phyloP scores from a whole-genome alignment of 2,113 vertebrate genomes.

The Ciconia maguari region DNA sequence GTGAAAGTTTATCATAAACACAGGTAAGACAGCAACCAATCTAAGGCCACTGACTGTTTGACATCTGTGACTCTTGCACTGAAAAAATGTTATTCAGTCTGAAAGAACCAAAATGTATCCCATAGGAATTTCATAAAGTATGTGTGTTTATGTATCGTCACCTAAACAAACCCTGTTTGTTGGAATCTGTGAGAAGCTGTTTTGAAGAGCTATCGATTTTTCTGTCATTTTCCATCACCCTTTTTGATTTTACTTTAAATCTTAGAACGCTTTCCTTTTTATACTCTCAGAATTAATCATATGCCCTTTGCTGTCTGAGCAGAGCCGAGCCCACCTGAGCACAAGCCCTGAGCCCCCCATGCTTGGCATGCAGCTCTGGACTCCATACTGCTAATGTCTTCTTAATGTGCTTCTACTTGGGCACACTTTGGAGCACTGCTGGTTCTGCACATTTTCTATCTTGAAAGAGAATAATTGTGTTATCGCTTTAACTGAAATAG shows the following conservation, averaged over 20 bases:
- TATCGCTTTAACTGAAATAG: not conserved
- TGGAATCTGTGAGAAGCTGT: not conserved
- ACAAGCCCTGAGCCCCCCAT: not conserved
- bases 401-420: slow-evolving; percentile 35
- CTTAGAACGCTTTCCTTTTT: not conserved
- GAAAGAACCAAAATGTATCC: not conserved
- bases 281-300: not conserved
- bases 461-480: not conserved
- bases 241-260: not conserved
- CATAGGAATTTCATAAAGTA: not conserved
- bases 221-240: not conserved
- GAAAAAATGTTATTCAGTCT: not conserved
- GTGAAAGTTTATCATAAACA: not conserved
- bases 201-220: not conserved
- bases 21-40: not conserved
- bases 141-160: not conserved
- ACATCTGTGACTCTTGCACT: not conserved
- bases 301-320: not conserved
- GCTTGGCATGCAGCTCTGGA: not conserved
- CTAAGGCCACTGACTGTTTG: not conserved
- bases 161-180: not conserved
- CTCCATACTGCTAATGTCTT: slow-evolving; percentile 5
- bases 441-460: not conserved
- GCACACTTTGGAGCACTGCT: not conserved
- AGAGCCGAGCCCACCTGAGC: not conserved